Conservation (phyloP, 2,113 vertebrate genomes). For the Ceyx melanurus region DNA sequence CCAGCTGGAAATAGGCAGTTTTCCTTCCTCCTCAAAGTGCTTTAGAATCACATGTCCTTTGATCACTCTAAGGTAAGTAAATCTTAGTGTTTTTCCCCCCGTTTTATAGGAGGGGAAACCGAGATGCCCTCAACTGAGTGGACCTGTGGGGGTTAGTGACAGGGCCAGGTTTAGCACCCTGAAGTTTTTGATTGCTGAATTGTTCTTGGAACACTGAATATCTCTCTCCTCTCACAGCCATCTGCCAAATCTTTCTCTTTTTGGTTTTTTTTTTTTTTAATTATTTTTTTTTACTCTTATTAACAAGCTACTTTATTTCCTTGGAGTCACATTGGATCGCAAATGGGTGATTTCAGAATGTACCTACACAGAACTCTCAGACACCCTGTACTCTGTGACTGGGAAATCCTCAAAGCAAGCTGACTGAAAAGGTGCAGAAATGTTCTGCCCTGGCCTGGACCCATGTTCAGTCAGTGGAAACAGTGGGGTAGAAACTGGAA, state of each 20-base stretch:
- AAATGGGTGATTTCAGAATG: constrained; percentile 52
- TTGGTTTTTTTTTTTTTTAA: background rate
- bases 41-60: constrained; percentile 51
- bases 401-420: constrained; percentile 53
- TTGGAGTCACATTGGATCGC: constrained; percentile 61
- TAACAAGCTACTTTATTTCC: constrained; percentile 67
- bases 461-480: background rate
- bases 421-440: constrained; percentile 6
- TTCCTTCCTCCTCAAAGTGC: constrained; percentile 55
- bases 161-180: constrained; percentile 33
- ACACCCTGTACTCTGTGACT: constrained; percentile 51
- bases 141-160: background rate
- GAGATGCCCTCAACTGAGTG: background rate
- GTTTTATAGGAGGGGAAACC: constrained; percentile 14
- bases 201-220: background rate
- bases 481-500: background rate
- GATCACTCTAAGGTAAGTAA: constrained; percentile 56
- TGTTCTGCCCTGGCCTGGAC: background rate
- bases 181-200: constrained; percentile 22
- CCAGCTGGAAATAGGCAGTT: constrained; percentile 54
- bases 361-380: constrained; percentile 56
- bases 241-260: constrained; percentile 17
- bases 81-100: constrained; percentile 36
- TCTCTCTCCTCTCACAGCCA: constrained; percentile 24
- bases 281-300: constrained; percentile 6